These are phyloP conservation scores for Corythaixoides concolor DNA, from an alignment of 2,113 vertebrate genomes.

Conservation along the genomic window DNA sequence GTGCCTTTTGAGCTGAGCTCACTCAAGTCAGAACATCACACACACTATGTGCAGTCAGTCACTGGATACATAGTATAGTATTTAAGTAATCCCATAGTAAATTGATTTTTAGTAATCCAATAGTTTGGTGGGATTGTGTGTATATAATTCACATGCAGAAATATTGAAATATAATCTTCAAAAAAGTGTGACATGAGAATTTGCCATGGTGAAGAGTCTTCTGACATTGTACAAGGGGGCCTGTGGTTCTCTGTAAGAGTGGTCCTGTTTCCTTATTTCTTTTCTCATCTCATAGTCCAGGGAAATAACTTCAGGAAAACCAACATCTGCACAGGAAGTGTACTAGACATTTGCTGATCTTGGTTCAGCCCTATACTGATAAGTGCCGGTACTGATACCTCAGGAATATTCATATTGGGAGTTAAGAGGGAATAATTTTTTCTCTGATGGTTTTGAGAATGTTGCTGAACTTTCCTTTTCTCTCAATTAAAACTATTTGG, in stretches of 20 bases:
- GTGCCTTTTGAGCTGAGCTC: constrained; percentile 68
- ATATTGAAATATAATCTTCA: constrained; percentile 56
- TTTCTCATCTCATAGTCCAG: not conserved
- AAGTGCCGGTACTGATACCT: not conserved
- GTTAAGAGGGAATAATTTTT: not conserved
- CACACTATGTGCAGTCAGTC: constrained; percentile 51
- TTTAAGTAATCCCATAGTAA: constrained; percentile 32
- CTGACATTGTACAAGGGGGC: not conserved
- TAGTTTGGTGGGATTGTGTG: constrained; percentile 38
- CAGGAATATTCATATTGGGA: not conserved
- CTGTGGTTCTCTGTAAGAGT: constrained; percentile 3
- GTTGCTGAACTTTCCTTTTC: not conserved
- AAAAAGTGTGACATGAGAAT: constrained; percentile 36
- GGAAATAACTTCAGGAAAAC: constrained; percentile 22
- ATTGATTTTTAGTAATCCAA: constrained; percentile 43
- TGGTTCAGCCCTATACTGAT: not conserved
- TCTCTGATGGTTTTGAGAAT: not conserved
- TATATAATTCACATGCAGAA: constrained; percentile 22
- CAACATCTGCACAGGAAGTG: constrained; percentile 35
- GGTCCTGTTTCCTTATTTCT: not conserved
- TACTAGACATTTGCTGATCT: not conserved
- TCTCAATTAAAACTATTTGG: not conserved
- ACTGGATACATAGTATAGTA: constrained; percentile 17
- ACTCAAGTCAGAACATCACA: constrained; percentile 52
- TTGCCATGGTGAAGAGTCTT: not conserved